phyloP scores from a whole-genome alignment of 2,113 vertebrate genomes.

The Solenodon paradoxus region DNA sequence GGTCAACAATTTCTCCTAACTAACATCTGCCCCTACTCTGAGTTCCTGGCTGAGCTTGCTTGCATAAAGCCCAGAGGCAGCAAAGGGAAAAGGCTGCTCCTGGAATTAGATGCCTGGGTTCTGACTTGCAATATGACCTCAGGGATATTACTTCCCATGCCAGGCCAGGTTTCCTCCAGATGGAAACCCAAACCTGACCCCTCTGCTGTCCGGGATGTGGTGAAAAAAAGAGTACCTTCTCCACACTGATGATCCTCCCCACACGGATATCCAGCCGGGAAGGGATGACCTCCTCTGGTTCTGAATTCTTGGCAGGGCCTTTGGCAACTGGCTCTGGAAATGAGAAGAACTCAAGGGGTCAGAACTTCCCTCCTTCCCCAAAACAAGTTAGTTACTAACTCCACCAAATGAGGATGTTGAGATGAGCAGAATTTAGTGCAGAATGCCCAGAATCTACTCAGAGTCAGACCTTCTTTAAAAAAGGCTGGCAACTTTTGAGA shows the following conservation, averaged over 20 bases:
- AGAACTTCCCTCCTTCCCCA: not conserved
- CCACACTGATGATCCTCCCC: constrained; percentile 93
- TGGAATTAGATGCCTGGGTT: constrained; percentile 33
- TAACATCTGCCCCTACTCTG: not conserved
- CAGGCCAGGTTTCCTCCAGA: constrained; percentile 47
- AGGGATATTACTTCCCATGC: not conserved
- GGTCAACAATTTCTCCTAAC: not conserved
- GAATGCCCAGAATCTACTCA: not conserved
- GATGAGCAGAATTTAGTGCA: not conserved
- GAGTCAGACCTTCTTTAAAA: not conserved
- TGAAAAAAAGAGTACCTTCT: constrained; percentile 84
- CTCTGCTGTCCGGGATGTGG: not conserved
- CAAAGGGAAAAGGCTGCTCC: not conserved
- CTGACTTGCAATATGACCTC: constrained; percentile 35
- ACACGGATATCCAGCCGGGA: constrained; percentile 95
- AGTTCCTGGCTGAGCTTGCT: not conserved
- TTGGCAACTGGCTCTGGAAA: constrained; percentile 87
- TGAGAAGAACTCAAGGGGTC: not conserved
- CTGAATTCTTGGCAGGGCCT: constrained; percentile 83
- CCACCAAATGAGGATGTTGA: not conserved
- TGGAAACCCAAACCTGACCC: constrained; percentile 39
- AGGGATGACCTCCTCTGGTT: constrained; percentile 87
- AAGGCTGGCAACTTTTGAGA: not conserved
- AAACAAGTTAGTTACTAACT: not conserved
- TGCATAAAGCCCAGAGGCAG: not conserved